These are phyloP conservation scores for Aleadryas rufinucha DNA, from an alignment of 2,113 vertebrate species.

Conservation along the genomic window DNA sequence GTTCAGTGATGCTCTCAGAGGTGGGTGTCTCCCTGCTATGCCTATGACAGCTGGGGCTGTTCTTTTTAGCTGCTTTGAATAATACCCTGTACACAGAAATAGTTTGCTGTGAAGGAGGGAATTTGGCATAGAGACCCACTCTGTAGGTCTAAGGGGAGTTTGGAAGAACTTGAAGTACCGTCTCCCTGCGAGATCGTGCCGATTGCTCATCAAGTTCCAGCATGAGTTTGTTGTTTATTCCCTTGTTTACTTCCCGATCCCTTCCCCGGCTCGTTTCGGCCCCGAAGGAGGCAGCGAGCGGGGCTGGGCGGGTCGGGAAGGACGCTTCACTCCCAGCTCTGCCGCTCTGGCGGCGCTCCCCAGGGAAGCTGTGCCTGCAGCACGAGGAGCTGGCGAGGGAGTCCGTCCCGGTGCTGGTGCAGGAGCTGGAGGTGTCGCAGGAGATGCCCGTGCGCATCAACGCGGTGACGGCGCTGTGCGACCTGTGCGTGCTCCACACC, in stretches of 20 bases:
- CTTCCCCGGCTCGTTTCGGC: background rate
- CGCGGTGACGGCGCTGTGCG: conserved; percentile 85
- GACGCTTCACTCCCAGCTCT: background rate
- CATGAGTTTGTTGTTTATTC: background rate
- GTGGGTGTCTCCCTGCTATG: conserved; percentile 58
- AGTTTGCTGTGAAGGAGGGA: conserved; percentile 53
- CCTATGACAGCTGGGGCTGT: conserved; percentile 61
- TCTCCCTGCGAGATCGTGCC: background rate
- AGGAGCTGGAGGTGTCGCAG: conserved; percentile 83
- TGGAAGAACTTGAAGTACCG: conserved; percentile 22
- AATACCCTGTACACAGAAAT: conserved; percentile 52
- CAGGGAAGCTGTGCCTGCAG: conserved; percentile 93
- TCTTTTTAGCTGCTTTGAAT: conserved; percentile 59
- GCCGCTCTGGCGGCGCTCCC: background rate
- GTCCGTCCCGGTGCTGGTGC: conserved; percentile 83
- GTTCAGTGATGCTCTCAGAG: conserved; percentile 28
- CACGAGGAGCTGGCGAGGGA: conserved; percentile 80
- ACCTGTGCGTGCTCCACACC: conserved; percentile 91
- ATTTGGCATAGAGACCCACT: conserved; percentile 23
- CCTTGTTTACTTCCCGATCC: background rate
- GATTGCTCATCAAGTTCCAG: conserved; percentile 20
- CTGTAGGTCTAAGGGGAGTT: conserved; percentile 34
- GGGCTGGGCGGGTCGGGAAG: background rate
- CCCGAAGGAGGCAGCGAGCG: background rate
- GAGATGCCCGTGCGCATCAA: conserved; percentile 87